Evolutionary conservation across 2,113 vertebrate species (phyloP).

Genomic region (Asarcornis scutulata): DNA sequence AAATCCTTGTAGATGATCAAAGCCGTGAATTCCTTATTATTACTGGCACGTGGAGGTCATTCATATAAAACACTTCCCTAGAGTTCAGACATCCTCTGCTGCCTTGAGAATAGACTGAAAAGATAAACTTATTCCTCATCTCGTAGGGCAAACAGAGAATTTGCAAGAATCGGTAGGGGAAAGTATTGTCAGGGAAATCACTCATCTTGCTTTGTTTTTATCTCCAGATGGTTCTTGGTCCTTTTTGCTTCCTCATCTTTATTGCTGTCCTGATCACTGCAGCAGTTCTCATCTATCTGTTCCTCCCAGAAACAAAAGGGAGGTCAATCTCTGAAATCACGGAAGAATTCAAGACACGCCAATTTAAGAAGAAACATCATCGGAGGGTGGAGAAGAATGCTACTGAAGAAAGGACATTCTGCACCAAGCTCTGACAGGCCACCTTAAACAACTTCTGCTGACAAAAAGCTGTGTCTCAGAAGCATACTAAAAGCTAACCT

Average conservation of each 20-base stretch:
- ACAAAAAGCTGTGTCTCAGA: neutral
- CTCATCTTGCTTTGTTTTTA: constrained; percentile 2
- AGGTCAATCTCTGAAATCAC: constrained; percentile 79
- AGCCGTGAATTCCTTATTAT: neutral
- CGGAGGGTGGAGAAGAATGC: neutral
- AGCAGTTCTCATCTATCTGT: constrained; percentile 69
- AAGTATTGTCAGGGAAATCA: neutral
- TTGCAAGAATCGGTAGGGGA: neutral
- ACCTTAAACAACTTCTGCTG: neutral
- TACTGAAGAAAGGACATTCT: constrained; percentile 12
- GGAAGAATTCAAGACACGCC: constrained; percentile 73
- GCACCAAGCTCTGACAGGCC: constrained; percentile 62
- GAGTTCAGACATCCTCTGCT: neutral
- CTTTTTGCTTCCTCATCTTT: constrained; percentile 86
- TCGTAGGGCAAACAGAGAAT: neutral
- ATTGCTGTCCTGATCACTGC: constrained; percentile 68
- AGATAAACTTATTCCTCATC: neutral
- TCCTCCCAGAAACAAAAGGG: constrained; percentile 83
- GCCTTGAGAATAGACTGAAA: neutral
- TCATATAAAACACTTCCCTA: neutral
- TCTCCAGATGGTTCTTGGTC: constrained; percentile 77
- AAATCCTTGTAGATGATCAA: neutral
- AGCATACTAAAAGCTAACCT: neutral
- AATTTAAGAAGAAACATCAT: constrained; percentile 34
- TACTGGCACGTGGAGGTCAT: neutral